Conservation (phyloP, 2,888 invertebrate genomes). For the Odontothrips loti region DNA sequence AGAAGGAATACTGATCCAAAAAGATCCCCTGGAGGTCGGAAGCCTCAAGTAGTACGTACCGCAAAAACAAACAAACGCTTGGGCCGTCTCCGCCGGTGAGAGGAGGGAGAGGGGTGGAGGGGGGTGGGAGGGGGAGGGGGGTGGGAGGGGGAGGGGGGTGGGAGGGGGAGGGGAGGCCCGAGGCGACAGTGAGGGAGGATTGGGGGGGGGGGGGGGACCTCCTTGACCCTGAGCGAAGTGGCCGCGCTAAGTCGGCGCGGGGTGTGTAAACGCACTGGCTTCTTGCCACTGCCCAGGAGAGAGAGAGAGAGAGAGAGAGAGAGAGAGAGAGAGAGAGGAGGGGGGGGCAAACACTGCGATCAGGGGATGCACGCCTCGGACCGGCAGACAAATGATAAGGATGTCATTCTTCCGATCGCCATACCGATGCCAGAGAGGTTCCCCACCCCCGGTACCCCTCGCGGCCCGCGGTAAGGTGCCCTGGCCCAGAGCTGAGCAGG, state of each 20-base stretch:
- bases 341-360: background rate
- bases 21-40: too few relatives aligned
- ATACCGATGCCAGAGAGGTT: background rate
- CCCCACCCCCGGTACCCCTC: background rate
- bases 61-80: too few relatives aligned
- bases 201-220: background rate
- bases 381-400: too few relatives aligned
- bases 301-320: background rate
- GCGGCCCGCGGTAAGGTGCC: too few relatives aligned
- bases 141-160: background rate
- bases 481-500: too few relatives aligned
- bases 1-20: too few relatives aligned
- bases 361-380: too few relatives aligned
- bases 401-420: too few relatives aligned
- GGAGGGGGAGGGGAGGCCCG: background rate
- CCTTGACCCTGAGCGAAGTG: background rate
- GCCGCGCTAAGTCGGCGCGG: background rate
- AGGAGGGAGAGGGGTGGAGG: background rate
- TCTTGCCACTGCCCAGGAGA: background rate
- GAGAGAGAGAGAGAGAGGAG: background rate
- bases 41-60: too few relatives aligned
- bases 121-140: background rate
- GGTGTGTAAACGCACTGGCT: too few relatives aligned
- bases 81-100: too few relatives aligned
- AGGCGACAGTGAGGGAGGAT: background rate